Conservation (phyloP, 2,797 vertebrate species). For the Periophthalmus magnuspinnatus region DNA sequence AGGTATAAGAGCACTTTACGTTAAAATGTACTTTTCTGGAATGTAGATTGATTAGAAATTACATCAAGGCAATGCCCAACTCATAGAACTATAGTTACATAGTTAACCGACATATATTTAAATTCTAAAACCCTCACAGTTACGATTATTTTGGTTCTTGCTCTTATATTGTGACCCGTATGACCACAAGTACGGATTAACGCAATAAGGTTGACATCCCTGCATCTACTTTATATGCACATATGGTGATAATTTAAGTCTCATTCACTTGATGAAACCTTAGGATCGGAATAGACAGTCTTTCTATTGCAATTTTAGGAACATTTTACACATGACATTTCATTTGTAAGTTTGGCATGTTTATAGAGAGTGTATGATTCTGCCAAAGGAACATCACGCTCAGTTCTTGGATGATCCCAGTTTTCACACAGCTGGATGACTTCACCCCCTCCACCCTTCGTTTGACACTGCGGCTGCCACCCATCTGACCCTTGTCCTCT, state of each 20-base stretch:
- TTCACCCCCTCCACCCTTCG: conserved; percentile 66
- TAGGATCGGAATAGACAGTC: background rate
- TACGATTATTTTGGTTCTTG: background rate
- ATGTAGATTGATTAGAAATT: background rate
- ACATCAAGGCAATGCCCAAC: background rate
- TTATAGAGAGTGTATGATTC: conserved; percentile 27
- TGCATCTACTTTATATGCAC: background rate
- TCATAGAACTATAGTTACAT: too few species aligned
- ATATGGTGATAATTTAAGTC: background rate
- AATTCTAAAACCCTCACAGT: too few species aligned
- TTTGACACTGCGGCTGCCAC: conserved; percentile 63
- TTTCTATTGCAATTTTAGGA: background rate
- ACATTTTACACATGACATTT: conserved; percentile 8
- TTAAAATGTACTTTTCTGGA: background rate
- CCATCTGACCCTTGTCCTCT: conserved; percentile 54
- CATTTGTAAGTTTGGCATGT: conserved; percentile 12
- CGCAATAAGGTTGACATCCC: background rate
- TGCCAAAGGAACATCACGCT: conserved; percentile 48
- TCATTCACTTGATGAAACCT: background rate
- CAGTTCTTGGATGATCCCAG: conserved; percentile 53
- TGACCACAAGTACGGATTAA: background rate
- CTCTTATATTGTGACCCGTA: background rate
- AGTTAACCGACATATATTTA: too few species aligned
- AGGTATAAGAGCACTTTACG: background rate
- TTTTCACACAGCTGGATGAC: conserved; percentile 67